Evolutionary conservation across 2,888 invertebrate species (phyloP), one percentile per base, ranked within the genome.

Genomic region (Clunio marinus): DNA sequence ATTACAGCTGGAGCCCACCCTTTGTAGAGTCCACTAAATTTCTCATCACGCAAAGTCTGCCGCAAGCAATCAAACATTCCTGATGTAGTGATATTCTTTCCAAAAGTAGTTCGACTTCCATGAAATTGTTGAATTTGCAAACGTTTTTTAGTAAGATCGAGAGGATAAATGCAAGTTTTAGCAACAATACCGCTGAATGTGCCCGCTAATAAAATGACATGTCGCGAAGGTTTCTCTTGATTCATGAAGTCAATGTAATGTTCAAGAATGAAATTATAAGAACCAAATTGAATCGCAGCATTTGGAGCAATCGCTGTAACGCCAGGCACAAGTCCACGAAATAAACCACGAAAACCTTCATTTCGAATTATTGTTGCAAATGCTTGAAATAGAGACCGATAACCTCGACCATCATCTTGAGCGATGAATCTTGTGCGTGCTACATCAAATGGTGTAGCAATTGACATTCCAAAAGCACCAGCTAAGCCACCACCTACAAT

Each of bases 381-480:
- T 3, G 78, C 78, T 1, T 75, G 74, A 5, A 76, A 75, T 1
- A 78, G 77, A 72, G 76, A 78, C 45, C 74, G 73, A 74, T 79
- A 79, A 46, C 78, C 78, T 66, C 76, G 77, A 62, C 74, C 77
- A 20, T 80, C 77, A 72, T 80, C 81, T 80, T 95, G 95, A 10
- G 95, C 96, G 68, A 98, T 90, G 71, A 99, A 82, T 73, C 98
- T 84, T 1, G 99, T 99, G 74, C 97, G 83, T 24, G 96, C 82
- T 0, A 94, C 91, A 81, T 99, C 99, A 74, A 96, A 88, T 0
- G 99, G 99, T 75, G 93, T 96, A 1, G 95, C 90, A 1, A 83
- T 77, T 5, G 91, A 74, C 2, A 94, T 94, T 2, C 93, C 95
- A 7, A 81, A 72, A 28, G 85, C 83, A 4, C 96, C 96, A 67